Evolutionary conservation across 2,797 vertebrate genomes (phyloP).

Genomic region (Phaenicophaeus curvirostris): DNA sequence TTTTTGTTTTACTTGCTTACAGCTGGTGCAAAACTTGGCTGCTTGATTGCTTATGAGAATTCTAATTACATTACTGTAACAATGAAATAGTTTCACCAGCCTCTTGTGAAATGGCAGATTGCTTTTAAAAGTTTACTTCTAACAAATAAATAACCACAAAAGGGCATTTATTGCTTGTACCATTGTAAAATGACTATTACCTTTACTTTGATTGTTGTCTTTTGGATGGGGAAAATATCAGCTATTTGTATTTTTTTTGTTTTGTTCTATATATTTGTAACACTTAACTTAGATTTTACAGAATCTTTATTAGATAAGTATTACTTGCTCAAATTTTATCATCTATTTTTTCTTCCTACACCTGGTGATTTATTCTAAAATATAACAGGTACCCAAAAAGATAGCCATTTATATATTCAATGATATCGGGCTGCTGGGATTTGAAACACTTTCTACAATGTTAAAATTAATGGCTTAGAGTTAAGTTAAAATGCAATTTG

Average conservation of each 20-base stretch:
- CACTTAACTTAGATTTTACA: neutral
- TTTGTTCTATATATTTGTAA: neutral
- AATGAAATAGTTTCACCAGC: constrained; percentile 47
- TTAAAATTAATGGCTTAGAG: too few species aligned
- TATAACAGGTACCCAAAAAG: neutral
- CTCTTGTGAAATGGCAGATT: constrained; percentile 29
- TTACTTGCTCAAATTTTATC: neutral
- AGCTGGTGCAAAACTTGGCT: constrained; percentile 47
- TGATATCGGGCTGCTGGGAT: neutral
- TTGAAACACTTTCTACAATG: too few species aligned
- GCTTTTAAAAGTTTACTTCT: constrained; percentile 44
- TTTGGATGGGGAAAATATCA: neutral
- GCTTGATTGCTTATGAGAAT: constrained; percentile 63
- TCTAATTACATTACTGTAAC: constrained; percentile 53
- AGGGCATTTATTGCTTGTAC: neutral
- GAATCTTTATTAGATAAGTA: neutral
- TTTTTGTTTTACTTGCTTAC: constrained; percentile 60
- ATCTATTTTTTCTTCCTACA: neutral
- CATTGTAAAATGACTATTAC: neutral
- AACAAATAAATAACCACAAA: constrained; percentile 8
- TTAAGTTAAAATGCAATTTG: too few species aligned
- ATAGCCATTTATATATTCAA: neutral
- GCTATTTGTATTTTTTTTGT: neutral
- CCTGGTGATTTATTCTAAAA: neutral
- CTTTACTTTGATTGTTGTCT: neutral